Evolutionary conservation across 2,113 vertebrate species (phyloP), one percentile per base, ranked within the genome.

Genomic region (Rhodinocichla rosea): DNA sequence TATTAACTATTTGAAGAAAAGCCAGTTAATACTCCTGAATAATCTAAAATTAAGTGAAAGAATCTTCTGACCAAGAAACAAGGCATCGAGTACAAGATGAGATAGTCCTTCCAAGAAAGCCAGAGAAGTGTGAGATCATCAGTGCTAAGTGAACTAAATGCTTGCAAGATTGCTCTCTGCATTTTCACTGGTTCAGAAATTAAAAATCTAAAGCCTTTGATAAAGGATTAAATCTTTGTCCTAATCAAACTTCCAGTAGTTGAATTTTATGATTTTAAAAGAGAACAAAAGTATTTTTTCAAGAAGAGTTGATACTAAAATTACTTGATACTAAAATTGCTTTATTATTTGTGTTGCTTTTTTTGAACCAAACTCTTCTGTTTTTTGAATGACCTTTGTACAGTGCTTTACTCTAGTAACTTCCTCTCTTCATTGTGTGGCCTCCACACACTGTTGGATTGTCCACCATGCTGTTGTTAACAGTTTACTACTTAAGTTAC

Each of bases 401-500:
- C 28, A 28, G 33, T n/a, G 44, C 87, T 82, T 96, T 86, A 76
- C 39, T 92, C 42, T 24, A 22, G 50, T 75, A 83, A 57, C 39
- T 94, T 95, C 32, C 52, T 85, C 89, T 88, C 73, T 93, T 94
- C 92, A 28, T 89, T 96, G 67, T 81, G 68, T 91, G 89, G 94
- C 87, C 94, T 91, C 91, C 93, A 77, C 62, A 68, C 52, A 8
- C 69, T 95, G 90, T 95, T 97, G 97, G 94, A 94, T 92, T 96
- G 94, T 94, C 94, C 94, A 94, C 91, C 87, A 94, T 90, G 95
- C 74, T 96, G 91, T 97, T 95, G 92, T 95, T 97, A 97, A 97
- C 97, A 98, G 93, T 96, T 98, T 97, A 97, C 95, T 97, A 96
- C 95, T 97, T 96, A 92, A 97, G 96, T 95, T 98, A 93, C 95